Percentiles rank a stretch among this genome's conserved stretches.
phyloP scores from a whole-genome alignment of 1,140 invertebrate genomes.

The Drosophila insularis region DNA sequence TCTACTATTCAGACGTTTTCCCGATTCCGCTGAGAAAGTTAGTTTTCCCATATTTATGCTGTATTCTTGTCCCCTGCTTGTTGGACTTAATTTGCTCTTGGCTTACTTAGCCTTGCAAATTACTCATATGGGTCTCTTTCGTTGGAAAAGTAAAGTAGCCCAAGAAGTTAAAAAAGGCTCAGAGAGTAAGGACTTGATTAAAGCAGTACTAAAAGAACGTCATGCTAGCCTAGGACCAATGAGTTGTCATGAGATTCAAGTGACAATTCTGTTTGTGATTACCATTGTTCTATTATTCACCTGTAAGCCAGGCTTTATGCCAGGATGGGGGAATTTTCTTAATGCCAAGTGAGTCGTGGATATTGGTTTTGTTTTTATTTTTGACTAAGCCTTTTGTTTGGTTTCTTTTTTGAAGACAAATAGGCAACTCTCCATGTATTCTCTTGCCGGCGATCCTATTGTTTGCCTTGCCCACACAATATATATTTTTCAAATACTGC shows the following conservation, averaged over 20 bases:
- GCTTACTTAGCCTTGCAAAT: conserved; percentile 88
- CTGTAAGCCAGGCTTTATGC: conserved; percentile 86
- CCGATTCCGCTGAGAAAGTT: conserved; percentile 84
- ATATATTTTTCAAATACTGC: conserved; percentile 56
- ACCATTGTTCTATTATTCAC: conserved; percentile 93
- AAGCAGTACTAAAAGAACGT: conserved; percentile 85
- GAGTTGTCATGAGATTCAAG: conserved; percentile 90
- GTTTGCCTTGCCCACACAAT: conserved; percentile 90
- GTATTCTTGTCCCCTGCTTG: conserved; percentile 84
- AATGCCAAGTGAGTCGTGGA: conserved; percentile 53
- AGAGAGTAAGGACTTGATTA: conserved; percentile 84
- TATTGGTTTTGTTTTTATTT: background rate
- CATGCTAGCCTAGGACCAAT: conserved; percentile 89
- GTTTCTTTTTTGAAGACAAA: conserved; percentile 82
- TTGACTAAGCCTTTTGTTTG: background rate
- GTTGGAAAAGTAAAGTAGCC: conserved; percentile 83
- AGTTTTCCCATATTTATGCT: conserved; percentile 90
- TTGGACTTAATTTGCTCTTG: conserved; percentile 87
- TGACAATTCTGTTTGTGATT: conserved; percentile 88
- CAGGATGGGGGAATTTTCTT: conserved; percentile 49
- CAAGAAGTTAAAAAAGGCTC: conserved; percentile 83
- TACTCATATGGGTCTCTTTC: conserved; percentile 88
- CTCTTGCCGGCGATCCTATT: conserved; percentile 89
- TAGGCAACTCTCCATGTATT: conserved; percentile 90
- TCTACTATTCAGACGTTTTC: conserved; percentile 80